A percentile compares a stretch with the other conserved stretches of the same genome.
Conservation (phyloP, 1,140 invertebrate genomes). For the Aphidius gifuensis region DNA sequence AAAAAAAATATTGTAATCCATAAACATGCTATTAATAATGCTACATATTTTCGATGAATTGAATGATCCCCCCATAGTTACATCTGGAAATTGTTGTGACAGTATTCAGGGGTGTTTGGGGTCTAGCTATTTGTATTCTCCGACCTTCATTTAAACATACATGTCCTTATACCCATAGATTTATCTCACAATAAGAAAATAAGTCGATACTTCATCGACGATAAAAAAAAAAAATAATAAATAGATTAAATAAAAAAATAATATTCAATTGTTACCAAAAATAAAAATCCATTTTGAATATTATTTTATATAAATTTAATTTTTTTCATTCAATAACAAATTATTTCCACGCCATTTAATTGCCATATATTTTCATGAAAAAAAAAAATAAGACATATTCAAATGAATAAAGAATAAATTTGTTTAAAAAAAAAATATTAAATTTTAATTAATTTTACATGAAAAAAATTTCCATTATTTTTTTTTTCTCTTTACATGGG, state of each 20-base stretch:
- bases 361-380: too few species aligned
- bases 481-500: slow-evolving; percentile 33
- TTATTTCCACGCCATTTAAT: too few species aligned
- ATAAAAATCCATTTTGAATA: too few species aligned
- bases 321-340: too few species aligned
- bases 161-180: too few species aligned
- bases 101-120: slow-evolving; percentile 37
- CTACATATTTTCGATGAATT: slow-evolving; percentile 13
- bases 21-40: slow-evolving; percentile 35
- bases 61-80: not conserved
- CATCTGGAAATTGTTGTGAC: slow-evolving; percentile 35
- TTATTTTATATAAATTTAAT: too few species aligned
- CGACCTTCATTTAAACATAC: not conserved
- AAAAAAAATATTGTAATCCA: slow-evolving; percentile 24
- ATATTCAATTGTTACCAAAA: too few species aligned
- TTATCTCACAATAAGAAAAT: too few species aligned
- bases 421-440: not conserved
- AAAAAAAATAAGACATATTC: too few species aligned
- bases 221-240: too few species aligned
- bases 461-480: not conserved
- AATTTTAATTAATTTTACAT: not conserved
- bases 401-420: slow-evolving; percentile 8
- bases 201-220: too few species aligned
- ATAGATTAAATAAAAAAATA: too few species aligned
- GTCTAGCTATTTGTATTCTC: slow-evolving; percentile 24